A percentile compares a stretch with the other conserved stretches of the same genome.
Conservation (phyloP, 2,888 invertebrate species). For the Phasia obesa region DNA sequence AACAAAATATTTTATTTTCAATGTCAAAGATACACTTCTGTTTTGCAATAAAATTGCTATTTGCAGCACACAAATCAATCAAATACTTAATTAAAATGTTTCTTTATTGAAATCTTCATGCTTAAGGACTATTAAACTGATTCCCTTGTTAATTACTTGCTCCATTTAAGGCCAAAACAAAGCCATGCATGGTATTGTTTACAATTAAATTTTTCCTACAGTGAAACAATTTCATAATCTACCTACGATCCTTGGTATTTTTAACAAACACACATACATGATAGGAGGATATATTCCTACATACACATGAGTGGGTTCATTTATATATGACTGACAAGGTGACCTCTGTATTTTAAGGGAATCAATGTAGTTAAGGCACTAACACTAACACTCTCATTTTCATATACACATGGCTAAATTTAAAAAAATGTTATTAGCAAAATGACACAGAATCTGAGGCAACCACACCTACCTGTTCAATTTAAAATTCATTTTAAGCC, state of each 20-base stretch:
- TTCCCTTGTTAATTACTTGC: constrained; percentile 30
- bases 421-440: constrained; percentile 43
- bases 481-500: constrained; percentile 30
- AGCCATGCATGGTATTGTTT: background rate
- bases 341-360: constrained; percentile 45
- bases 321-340: background rate
- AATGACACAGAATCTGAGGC: constrained; percentile 29
- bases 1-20: background rate
- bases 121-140: constrained; percentile 9
- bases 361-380: constrained; percentile 22
- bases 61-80: background rate
- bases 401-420: background rate
- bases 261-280: constrained; percentile 2
- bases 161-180: constrained; percentile 5
- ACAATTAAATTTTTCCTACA: constrained; percentile 21
- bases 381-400: background rate
- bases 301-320: background rate
- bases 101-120: background rate
- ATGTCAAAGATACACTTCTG: background rate
- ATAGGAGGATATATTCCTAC: background rate
- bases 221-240: constrained; percentile 12
- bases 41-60: background rate
- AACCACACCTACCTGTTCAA: background rate
- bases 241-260: constrained; percentile 20
- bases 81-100: background rate